Conservation (phyloP, 2,113 vertebrate genomes). For the Prionailurus bengalensis region DNA sequence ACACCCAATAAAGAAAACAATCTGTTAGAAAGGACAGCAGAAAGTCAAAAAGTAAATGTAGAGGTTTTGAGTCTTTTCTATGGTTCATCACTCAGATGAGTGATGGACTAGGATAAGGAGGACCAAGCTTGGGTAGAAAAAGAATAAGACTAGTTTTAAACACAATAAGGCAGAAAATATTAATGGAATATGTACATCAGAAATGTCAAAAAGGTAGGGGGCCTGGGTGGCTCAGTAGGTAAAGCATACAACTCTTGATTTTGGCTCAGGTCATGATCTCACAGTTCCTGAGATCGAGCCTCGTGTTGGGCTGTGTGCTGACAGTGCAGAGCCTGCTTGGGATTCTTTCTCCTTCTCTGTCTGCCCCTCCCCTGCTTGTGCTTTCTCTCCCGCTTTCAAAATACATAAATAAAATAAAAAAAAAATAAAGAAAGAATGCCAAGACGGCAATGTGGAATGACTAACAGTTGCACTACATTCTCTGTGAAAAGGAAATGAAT, state of each 20-base stretch:
- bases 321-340: too few relatives aligned
- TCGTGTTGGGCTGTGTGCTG: too few relatives aligned
- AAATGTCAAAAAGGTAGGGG: not conserved
- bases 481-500: not conserved
- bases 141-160: not conserved
- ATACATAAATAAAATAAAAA: too few relatives aligned
- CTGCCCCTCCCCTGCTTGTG: too few relatives aligned
- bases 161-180: not conserved
- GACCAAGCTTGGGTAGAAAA: rapidly evolving
- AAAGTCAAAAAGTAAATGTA: not conserved
- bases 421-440: not conserved
- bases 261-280: too few relatives aligned
- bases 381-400: too few relatives aligned
- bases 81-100: not conserved
- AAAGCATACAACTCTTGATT: too few relatives aligned
- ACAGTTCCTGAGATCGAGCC: too few relatives aligned
- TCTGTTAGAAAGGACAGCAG: not conserved
- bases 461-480: not conserved
- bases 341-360: too few relatives aligned
- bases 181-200: not conserved
- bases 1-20: not conserved
- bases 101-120: not conserved
- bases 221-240: too few relatives aligned
- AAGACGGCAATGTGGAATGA: not conserved
- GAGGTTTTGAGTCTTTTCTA: not conserved